These are phyloP conservation scores for Clarias magur DNA, from an alignment of 2,113 vertebrate species.

Conservation along the genomic window DNA sequence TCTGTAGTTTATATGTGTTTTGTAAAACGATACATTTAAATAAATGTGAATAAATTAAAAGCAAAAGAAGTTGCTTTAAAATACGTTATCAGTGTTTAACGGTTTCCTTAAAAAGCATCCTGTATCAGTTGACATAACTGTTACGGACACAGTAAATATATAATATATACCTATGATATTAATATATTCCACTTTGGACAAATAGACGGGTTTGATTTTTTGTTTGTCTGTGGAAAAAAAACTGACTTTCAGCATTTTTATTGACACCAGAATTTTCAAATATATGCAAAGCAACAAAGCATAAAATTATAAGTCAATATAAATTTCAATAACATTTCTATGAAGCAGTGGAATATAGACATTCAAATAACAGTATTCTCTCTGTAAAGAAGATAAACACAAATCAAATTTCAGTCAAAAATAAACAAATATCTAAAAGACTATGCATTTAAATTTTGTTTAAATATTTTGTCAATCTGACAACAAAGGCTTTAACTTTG, in stretches of 20 bases:
- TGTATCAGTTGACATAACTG: neutral
- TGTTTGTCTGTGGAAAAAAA: neutral
- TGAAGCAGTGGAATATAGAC: neutral
- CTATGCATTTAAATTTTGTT: too few relatives aligned
- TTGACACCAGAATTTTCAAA: neutral
- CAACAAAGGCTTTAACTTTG: neutral
- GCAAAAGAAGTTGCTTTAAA: neutral
- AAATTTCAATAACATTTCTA: neutral
- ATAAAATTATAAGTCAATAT: neutral
- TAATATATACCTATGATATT: neutral
- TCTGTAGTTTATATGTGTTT: neutral
- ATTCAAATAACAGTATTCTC: neutral
- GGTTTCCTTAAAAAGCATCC: neutral
- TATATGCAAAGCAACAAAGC: neutral
- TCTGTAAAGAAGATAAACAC: neutral
- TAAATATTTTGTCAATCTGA: neutral
- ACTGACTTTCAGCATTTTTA: neutral
- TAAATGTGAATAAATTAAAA: neutral
- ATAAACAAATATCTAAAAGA: neutral
- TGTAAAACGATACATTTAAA: neutral
- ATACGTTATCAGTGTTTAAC: neutral
- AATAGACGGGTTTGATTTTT: neutral
- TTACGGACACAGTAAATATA: neutral
- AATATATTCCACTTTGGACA: neutral
- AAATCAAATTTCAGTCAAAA: neutral